Base-by-base conservation (phyloP, 2,888 invertebrate species). In the Physocephala rufipes region DNA sequence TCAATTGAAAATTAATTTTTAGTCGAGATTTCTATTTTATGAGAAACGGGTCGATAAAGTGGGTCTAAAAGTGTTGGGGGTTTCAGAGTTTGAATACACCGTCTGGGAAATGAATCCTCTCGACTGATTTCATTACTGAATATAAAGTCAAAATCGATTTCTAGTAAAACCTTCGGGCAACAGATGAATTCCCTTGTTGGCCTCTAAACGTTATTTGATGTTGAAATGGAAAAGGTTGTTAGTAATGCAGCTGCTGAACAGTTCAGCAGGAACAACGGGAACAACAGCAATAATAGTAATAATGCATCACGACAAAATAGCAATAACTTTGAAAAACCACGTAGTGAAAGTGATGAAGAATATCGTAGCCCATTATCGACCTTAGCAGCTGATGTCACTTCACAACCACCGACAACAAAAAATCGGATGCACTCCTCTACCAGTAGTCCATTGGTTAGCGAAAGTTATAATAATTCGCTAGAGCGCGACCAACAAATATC, bases 311-410 rank as follows among this genome's bases (percentile, higher is more conserved):
- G 51, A 30, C 61, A 70, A 62, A 55, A 24, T 64, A 28, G 63
- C 19, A 45, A 45, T 9, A 36, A 36, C 36, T 36, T 36, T 28
- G 89, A 89, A 72, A 87, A 88, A 65, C 87, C 87, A 15, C 86
- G 87, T 72, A 88, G 88, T 21, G 89, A 89, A 78, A 87, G 86
- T 19, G 89, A 89, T 71, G 89, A 89, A 2, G 88, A 88, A 30
- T 84, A 80, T 70, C 74, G 71, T 3, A 81, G 78, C 68, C 76
- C 82, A 1, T 71, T 74, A 15, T 7, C 36, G 2, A 65, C n/a
- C 30, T n/a, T 16, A 13, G 12, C 66, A 21, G 36, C 24, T 43
- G 58, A 15, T 16, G 36, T 67, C 67, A 26, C 28, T 4, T 7
- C 47, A 67, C n/a, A 28, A 51, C 36, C 61, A 63, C 30, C 47